phyloP scores from a whole-genome alignment of 2,113 vertebrate genomes.

The Anoura caudifer region DNA sequence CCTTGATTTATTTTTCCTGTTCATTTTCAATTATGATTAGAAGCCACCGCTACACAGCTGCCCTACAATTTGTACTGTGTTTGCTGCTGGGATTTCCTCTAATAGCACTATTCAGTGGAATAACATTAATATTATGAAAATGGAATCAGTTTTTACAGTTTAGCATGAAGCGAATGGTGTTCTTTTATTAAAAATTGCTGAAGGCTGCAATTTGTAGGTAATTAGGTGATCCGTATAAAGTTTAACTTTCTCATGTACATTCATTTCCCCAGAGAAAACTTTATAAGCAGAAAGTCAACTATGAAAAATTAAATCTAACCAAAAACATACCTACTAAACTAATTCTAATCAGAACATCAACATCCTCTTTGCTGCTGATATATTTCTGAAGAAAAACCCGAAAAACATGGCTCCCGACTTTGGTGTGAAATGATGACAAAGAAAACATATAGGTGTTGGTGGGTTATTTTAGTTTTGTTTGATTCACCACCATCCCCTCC shows the following conservation, averaged over 20 bases:
- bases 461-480: not conserved
- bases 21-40: not conserved
- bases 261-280: not conserved
- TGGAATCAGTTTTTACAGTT: not conserved
- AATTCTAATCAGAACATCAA: not conserved
- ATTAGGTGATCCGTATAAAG: not conserved
- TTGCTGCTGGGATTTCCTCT: conserved; percentile 40
- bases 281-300: not conserved
- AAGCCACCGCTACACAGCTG: not conserved
- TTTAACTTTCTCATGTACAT: not conserved
- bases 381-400: not conserved
- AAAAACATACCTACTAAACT: not conserved
- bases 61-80: not conserved
- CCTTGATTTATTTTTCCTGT: not conserved
- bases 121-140: not conserved
- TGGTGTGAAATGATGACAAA: not conserved
- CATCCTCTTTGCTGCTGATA: not conserved
- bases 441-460: not conserved
- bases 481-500: not conserved
- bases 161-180: not conserved
- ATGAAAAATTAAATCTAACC: conserved; percentile 31
- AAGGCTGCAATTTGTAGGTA: conserved; percentile 36
- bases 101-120: not conserved
- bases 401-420: not conserved
- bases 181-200: conserved; percentile 55